phyloP scores from a whole-genome alignment of 2,888 invertebrate genomes.

The Saturnia japonica region DNA sequence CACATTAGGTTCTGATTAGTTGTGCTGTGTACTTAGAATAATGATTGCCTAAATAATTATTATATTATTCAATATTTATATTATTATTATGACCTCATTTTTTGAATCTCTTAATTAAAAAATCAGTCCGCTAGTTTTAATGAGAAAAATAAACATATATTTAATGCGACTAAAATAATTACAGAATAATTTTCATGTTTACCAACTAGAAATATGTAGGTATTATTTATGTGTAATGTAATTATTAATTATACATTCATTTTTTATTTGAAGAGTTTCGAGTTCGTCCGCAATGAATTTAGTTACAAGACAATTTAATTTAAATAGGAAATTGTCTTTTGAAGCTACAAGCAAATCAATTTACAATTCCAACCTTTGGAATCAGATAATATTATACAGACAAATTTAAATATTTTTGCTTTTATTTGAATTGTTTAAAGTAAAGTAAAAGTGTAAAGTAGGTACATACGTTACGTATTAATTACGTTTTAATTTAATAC shows the following conservation, averaged over 20 bases:
- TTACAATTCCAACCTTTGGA: not conserved
- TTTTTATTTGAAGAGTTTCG: constrained; percentile 10
- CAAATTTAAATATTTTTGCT: not conserved
- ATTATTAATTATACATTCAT: not conserved
- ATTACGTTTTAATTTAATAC: too few species aligned
- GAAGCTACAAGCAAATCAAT: not conserved
- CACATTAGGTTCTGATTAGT: constrained; percentile 75
- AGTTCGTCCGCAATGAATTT: not conserved
- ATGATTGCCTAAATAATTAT: constrained; percentile 58
- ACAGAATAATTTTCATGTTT: constrained; percentile 43
- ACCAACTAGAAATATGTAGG: constrained; percentile 43
- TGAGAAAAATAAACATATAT: constrained; percentile 54
- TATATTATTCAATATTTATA: constrained; percentile 26
- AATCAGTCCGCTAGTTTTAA: constrained; percentile 77
- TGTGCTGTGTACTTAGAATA: constrained; percentile 78
- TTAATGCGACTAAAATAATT: constrained; percentile 44
- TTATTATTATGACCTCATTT: constrained; percentile 37
- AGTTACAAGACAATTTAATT: not conserved
- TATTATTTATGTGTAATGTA: not conserved
- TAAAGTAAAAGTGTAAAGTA: too few species aligned
- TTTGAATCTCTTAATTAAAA: constrained; percentile 65
- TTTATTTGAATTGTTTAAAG: not conserved
- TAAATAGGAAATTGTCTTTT: not conserved
- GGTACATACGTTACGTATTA: too few species aligned
- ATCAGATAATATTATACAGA: not conserved